These are phyloP conservation scores for Neelides folsomi DNA, from an alignment of 2,888 invertebrate genomes.

Conservation along the genomic window DNA sequence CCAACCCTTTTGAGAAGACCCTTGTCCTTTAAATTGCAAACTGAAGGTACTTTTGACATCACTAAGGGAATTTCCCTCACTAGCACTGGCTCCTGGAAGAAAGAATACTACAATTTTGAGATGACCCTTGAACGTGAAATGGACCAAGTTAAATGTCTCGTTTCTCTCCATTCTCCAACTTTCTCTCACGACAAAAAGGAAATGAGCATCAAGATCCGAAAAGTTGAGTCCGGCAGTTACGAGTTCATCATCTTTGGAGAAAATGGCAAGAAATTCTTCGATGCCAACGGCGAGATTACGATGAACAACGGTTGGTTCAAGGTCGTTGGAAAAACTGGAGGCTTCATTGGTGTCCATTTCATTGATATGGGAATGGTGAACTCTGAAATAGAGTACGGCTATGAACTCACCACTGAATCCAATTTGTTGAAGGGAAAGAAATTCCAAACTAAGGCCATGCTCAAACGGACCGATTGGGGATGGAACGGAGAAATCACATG, in stretches of 20 bases:
- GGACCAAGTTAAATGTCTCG: background rate
- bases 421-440: constrained; percentile 24
- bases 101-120: constrained; percentile 6
- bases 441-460: constrained; percentile 10
- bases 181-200: constrained; percentile 12
- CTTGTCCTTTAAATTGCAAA: constrained; percentile 7
- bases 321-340: background rate
- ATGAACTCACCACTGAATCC: constrained; percentile 25
- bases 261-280: constrained; percentile 10
- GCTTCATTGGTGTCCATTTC: constrained; percentile 10
- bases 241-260: constrained; percentile 10
- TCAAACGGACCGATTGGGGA: constrained; percentile 8
- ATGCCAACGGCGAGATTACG: constrained; percentile 13
- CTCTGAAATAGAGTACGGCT: constrained; percentile 4
- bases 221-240: constrained; percentile 10
- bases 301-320: too few species aligned
- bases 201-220: constrained; percentile 13
- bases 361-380: constrained; percentile 2
- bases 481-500: constrained; percentile 21
- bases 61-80: constrained; percentile 4
- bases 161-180: constrained; percentile 15
- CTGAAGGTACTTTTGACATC: constrained; percentile 7
- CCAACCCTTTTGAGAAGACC: constrained; percentile 7
- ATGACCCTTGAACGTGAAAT: background rate
- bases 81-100: constrained; percentile 4